Conservation (phyloP, 30 jellyfish, hydroid and myxozoan species). For the Haliclystus octoradiatus region DNA sequence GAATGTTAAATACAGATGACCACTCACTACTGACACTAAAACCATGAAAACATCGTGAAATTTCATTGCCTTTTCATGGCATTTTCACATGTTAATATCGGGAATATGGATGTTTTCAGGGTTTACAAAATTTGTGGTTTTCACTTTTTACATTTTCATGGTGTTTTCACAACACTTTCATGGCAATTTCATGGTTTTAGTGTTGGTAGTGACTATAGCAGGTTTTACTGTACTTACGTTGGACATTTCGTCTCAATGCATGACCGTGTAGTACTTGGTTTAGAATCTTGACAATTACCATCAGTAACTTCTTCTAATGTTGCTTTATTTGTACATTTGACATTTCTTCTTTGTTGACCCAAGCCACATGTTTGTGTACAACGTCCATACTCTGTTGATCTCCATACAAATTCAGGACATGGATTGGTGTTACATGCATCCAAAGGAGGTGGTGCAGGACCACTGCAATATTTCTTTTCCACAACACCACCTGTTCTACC, state of each 20-base stretch:
- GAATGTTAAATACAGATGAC: no score
- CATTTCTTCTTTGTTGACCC: constrained; percentile 43
- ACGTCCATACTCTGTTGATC: constrained; percentile 25
- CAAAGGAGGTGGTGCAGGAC: constrained; percentile 82
- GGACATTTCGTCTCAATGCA: constrained; percentile 62
- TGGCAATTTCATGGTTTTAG: no score
- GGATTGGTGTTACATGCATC: constrained; percentile 48
- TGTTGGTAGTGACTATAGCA: no score
- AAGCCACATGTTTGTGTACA: constrained; percentile 83
- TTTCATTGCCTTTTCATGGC: no score
- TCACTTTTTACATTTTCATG: no score
- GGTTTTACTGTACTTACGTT: no score
- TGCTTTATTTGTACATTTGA: constrained; percentile 38
- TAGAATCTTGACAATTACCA: constrained; percentile 26
- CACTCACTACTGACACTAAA: no score
- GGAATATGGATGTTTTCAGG: no score
- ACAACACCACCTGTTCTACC: constrained; percentile 41
- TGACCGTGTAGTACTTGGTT: constrained; percentile 35
- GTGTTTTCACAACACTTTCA: no score
- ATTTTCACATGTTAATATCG: no score
- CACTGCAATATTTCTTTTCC: constrained; percentile 49
- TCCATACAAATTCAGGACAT: constrained; percentile 85
- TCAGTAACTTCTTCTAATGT: constrained; percentile 17
- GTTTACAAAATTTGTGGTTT: no score
- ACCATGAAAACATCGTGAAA: no score